Conservation (phyloP, 2,888 invertebrate species). For the Mesoligia furuncula region DNA sequence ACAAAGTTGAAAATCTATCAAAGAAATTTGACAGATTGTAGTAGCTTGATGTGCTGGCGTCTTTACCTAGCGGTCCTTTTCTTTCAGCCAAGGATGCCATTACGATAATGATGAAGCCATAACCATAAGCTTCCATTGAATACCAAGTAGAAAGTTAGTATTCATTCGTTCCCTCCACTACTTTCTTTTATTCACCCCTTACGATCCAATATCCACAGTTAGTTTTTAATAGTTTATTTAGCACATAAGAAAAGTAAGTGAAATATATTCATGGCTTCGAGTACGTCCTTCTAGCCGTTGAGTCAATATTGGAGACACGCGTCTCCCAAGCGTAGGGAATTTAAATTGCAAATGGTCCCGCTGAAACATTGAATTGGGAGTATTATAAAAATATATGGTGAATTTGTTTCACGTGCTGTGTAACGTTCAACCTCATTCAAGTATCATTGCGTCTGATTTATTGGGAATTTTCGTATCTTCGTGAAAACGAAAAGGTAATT, state of each 20-base stretch:
- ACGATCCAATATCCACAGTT: conserved; percentile 22
- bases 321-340: conserved; percentile 76
- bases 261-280: conserved; percentile 66
- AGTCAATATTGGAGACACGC: conserved; percentile 80
- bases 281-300: conserved; percentile 63
- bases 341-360: conserved; percentile 83
- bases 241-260: conserved; percentile 46
- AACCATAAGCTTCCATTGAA: conserved; percentile 32
- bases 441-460: conserved; percentile 26
- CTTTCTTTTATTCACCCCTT: conserved; percentile 28
- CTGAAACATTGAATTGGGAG: conserved; percentile 76
- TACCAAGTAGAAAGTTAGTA: conserved; percentile 36
- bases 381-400: conserved; percentile 66
- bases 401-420: conserved; percentile 21
- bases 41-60: too few species aligned
- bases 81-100: conserved; percentile 6
- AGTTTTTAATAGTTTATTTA: conserved; percentile 59
- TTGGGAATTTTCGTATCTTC: conserved; percentile 10
- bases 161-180: conserved; percentile 38
- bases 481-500: neutral
- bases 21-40: too few species aligned
- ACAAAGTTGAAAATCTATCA: too few species aligned
- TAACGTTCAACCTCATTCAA: neutral
- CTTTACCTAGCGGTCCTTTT: neutral
- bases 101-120: conserved; percentile 29